Percentiles rank a stretch among this genome's conserved stretches.
phyloP scores from a whole-genome alignment of 2,888 invertebrate genomes.

The Tinea semifulvella region DNA sequence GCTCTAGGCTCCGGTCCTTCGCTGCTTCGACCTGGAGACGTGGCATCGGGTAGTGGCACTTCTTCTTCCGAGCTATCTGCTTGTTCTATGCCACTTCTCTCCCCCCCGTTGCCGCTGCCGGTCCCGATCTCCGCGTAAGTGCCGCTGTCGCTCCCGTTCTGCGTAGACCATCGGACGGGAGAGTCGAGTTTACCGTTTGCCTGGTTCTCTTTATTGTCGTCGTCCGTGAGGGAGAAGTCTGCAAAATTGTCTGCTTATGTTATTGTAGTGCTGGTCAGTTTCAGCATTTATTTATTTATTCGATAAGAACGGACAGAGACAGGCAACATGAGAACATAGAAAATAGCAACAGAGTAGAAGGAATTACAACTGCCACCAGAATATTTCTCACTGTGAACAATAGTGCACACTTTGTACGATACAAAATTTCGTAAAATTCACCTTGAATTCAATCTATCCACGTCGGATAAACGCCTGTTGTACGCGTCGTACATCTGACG shows the following conservation, averaged over 20 bases:
- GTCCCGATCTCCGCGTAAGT: constrained; percentile 59
- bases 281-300: too few relatives aligned
- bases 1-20: constrained; percentile 59
- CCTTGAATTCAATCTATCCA: too few relatives aligned
- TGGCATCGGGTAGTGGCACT: constrained; percentile 52
- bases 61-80: constrained; percentile 62
- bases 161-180: constrained; percentile 54
- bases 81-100: constrained; percentile 55
- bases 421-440: too few relatives aligned
- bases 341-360: too few relatives aligned
- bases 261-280: too few relatives aligned
- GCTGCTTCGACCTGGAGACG: constrained; percentile 57
- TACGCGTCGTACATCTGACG: too few relatives aligned
- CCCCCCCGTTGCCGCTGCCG: constrained; percentile 36
- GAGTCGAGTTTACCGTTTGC: constrained; percentile 58
- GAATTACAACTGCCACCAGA: too few relatives aligned
- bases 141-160: constrained; percentile 60
- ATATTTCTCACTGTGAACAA: too few relatives aligned
- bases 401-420: too few relatives aligned
- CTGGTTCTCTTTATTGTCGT: constrained; percentile 62
- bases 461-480: too few relatives aligned
- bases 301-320: too few relatives aligned
- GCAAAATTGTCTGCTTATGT: constrained; percentile 3
- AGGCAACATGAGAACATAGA: too few relatives aligned
- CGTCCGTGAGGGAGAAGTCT: constrained; percentile 30